phyloP scores from a whole-genome alignment of 2,888 invertebrate genomes.

The Melieria crassipennis region DNA sequence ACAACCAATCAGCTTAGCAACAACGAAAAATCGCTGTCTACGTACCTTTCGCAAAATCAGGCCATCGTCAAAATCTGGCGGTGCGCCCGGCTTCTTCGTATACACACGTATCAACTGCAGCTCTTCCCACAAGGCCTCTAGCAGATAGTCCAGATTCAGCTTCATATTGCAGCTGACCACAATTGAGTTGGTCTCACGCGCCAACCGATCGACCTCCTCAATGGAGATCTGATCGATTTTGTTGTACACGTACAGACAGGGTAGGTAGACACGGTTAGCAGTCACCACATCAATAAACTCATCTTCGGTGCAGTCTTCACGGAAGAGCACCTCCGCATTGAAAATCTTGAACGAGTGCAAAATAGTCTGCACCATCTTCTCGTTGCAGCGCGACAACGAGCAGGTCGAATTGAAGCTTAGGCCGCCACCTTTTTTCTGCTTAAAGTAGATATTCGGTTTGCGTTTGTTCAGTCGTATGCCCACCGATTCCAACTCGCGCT shows the following conservation, averaged over 20 bases:
- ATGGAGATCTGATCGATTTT: conserved; percentile 99
- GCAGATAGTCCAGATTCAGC: conserved; percentile 92
- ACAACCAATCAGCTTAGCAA: neutral
- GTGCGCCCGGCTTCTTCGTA: conserved; percentile 98
- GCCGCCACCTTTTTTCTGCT: conserved; percentile 96
- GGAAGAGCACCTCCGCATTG: conserved; percentile 93
- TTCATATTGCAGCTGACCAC: conserved; percentile 99
- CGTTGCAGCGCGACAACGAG: conserved; percentile 90
- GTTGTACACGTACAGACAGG: conserved; percentile 98
- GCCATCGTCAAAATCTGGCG: conserved; percentile 95
- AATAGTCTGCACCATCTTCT: conserved; percentile 97
- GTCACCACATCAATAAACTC: conserved; percentile 98
- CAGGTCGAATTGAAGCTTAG: conserved; percentile 97
- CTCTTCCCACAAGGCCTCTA: conserved; percentile 94
- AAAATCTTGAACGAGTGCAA: conserved; percentile 98
- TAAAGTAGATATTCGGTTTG: conserved; percentile 98
- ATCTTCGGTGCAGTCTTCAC: conserved; percentile 95
- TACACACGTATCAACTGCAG: conserved; percentile 94
- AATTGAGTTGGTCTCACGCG: conserved; percentile 85
- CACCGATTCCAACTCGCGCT: conserved; percentile 95
- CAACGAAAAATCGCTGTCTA: neutral
- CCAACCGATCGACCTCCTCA: conserved; percentile 96
- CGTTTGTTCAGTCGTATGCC: conserved; percentile 95
- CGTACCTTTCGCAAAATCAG: conserved; percentile 83
- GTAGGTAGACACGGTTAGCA: conserved; percentile 94